These are phyloP conservation scores for Tenthredo distinguenda DNA, from an alignment of 2,888 invertebrate species.

Conservation along the genomic window DNA sequence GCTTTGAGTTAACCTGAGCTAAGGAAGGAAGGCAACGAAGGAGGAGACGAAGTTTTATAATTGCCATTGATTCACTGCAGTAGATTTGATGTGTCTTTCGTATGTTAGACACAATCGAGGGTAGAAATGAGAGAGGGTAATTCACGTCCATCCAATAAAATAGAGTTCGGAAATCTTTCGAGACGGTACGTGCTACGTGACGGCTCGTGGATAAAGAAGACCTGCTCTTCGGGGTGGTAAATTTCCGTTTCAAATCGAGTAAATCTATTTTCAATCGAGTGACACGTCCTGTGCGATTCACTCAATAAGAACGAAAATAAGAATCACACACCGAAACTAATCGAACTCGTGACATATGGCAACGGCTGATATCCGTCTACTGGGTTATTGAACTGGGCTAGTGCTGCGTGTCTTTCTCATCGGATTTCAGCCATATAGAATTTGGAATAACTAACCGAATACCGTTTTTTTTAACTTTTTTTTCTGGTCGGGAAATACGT, in stretches of 20 bases:
- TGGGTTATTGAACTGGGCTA: constrained; percentile 35
- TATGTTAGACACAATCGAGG: neutral
- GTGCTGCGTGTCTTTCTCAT: constrained; percentile 3
- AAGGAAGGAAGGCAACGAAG: neutral
- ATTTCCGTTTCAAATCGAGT: constrained; percentile 70
- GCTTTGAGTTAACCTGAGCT: constrained; percentile 11
- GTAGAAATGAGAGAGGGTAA: neutral
- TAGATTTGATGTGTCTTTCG: neutral
- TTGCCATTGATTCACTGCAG: neutral
- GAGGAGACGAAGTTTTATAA: neutral
- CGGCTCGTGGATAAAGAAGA: constrained; percentile 16
- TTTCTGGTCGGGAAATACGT: neutral
- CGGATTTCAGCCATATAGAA: neutral
- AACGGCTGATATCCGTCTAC: constrained; percentile 31
- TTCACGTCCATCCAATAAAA: constrained; percentile 4
- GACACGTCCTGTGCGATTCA: constrained; percentile 56
- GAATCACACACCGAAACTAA: constrained; percentile 59
- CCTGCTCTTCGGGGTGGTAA: constrained; percentile 50
- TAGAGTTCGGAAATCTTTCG: neutral
- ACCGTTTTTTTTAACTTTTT: neutral
- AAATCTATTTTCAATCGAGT: constrained; percentile 69
- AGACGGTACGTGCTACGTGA: neutral
- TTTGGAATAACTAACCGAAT: neutral
- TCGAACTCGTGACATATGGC: constrained; percentile 60
- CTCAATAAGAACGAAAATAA: constrained; percentile 59